These are phyloP conservation scores for Ennomos quercinarius DNA, from an alignment of 2,888 invertebrate species.

Conservation along the genomic window DNA sequence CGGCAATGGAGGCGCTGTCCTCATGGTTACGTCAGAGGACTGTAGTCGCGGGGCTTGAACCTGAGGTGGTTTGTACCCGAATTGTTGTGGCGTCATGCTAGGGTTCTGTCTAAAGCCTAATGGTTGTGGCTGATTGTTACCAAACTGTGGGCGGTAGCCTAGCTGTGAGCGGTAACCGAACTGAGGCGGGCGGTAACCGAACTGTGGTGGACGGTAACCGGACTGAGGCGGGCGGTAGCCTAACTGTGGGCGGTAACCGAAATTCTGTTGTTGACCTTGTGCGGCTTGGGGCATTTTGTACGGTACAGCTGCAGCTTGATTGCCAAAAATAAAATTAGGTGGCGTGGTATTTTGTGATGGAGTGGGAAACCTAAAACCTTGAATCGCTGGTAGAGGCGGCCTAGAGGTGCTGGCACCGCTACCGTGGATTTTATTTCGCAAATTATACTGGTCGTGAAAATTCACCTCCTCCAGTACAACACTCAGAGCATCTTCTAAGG, in stretches of 20 bases:
- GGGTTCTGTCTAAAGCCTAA: background rate
- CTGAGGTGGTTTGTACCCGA: background rate
- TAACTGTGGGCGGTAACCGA: background rate
- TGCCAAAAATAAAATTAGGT: constrained; percentile 1
- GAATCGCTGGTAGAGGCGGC: background rate
- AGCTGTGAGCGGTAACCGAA: background rate
- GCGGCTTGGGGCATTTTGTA: background rate
- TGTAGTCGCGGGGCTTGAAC: no score
- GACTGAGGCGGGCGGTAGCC: background rate
- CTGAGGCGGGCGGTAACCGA: background rate
- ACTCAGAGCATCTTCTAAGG: constrained; percentile 17
- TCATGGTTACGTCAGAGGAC: background rate
- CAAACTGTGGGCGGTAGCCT: background rate
- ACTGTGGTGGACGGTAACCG: background rate
- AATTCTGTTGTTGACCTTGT: background rate
- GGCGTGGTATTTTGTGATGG: background rate
- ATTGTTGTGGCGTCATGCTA: background rate
- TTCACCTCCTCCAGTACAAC: constrained; percentile 18
- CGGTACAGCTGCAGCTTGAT: background rate
- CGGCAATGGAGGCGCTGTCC: background rate
- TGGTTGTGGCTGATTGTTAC: background rate
- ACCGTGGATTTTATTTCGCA: background rate
- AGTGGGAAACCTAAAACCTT: background rate
- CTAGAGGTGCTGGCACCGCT: background rate
- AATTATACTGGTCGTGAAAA: constrained; percentile 11